Conservation (phyloP, 2,888 invertebrate genomes). For the Catocala sponsa region DNA sequence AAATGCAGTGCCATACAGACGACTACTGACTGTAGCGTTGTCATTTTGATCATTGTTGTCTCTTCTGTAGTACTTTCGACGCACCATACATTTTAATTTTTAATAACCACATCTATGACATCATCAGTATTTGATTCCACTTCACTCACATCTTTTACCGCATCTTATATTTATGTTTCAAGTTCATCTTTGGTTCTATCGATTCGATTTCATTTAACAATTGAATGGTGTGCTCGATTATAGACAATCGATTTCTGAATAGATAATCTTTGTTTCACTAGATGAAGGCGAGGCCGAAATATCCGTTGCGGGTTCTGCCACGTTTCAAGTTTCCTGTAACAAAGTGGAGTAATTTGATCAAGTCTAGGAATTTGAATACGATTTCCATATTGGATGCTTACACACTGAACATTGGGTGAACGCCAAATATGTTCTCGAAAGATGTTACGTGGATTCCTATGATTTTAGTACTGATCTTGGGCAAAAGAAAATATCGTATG, state of each 20-base stretch:
- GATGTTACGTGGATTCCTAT: constrained; percentile 37
- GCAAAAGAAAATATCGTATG: constrained; percentile 16
- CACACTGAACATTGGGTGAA: constrained; percentile 47
- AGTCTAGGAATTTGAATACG: constrained; percentile 59
- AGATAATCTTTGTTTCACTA: constrained; percentile 37
- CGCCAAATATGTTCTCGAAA: constrained; percentile 43
- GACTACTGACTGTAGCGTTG: constrained; percentile 61
- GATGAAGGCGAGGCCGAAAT: constrained; percentile 31
- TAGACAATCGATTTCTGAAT: constrained; percentile 25
- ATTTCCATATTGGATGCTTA: constrained; percentile 55
- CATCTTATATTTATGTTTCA: constrained; percentile 25
- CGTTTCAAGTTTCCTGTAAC: constrained; percentile 58
- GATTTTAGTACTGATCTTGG: constrained; percentile 34
- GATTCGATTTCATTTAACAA: constrained; percentile 22
- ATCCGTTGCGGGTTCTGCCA: constrained; percentile 47
- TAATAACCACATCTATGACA: constrained; percentile 35
- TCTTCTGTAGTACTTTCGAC: constrained; percentile 45
- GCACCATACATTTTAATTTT: constrained; percentile 41
- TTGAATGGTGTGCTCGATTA: constrained; percentile 33
- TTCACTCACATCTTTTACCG: constrained; percentile 39
- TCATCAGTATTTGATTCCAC: constrained; percentile 27
- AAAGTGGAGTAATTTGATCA: constrained; percentile 59
- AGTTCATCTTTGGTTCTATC: constrained; percentile 35
- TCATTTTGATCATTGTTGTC: constrained; percentile 71
- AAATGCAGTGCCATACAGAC: constrained; percentile 71